Conservation (phyloP, 2,113 vertebrate genomes). For the Leptosomus discolor region DNA sequence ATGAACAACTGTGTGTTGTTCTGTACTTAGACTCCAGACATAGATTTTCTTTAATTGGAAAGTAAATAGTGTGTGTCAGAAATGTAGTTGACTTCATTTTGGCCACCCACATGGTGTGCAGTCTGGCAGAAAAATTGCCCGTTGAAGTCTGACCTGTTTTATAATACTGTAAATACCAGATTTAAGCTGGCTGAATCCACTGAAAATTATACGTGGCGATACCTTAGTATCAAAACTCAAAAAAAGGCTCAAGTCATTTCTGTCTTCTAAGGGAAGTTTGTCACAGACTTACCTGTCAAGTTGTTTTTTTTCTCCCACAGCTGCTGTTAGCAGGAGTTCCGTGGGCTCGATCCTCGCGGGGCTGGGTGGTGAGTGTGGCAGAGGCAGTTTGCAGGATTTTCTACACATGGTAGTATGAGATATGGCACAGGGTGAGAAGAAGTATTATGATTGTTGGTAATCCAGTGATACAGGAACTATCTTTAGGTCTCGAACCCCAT, state of each 20-base stretch:
- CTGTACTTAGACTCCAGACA: slow-evolving; percentile 25
- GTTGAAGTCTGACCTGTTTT: slow-evolving; percentile 23
- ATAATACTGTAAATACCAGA: not conserved
- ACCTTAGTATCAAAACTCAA: not conserved
- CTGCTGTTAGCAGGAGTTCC: not conserved
- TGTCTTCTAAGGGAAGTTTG: not conserved
- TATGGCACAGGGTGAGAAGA: not conserved
- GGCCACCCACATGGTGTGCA: slow-evolving; percentile 42
- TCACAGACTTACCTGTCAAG: not conserved
- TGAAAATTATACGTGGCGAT: not conserved
- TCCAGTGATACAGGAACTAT: not conserved
- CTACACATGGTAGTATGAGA: not conserved
- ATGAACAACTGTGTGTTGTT: slow-evolving; percentile 43
- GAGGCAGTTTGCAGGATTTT: not conserved
- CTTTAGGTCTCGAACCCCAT: not conserved
- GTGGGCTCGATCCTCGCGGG: fast-evolving
- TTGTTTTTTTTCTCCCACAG: no score
- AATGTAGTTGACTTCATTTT: slow-evolving; percentile 12
- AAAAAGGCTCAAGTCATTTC: not conserved
- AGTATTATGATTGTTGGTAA: not conserved
- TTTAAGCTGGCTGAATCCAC: not conserved
- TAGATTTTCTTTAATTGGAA: slow-evolving; percentile 47
- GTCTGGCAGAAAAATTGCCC: not conserved
- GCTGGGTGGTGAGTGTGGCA: not conserved
- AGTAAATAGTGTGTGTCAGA: slow-evolving; percentile 51